Base-by-base conservation (phyloP, 2,888 invertebrate species). In the Drosophila imparisetae region DNA sequence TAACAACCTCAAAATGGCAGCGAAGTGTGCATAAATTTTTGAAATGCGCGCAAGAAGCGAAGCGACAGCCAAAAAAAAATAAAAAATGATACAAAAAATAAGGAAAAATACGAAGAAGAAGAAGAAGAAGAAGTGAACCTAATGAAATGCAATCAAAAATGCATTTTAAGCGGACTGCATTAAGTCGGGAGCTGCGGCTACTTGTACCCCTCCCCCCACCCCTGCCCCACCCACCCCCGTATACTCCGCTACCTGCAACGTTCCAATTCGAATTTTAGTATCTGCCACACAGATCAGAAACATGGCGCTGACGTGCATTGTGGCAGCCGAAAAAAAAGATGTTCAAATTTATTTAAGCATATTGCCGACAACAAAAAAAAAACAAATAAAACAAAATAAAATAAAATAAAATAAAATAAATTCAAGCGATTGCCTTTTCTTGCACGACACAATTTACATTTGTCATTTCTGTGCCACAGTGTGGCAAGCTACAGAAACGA, bases 91-190 rank as follows among this genome's bases (percentile, higher is more conserved):
- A 45, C 48, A 32, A 63, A 54, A 55, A 63, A 53, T 50, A 72
- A 71, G 42, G 42, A 49, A 62, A 62, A 40, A 61, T 40, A 50
- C 10, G 61, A 53, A 72, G 45, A 62, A 66, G 45, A 42, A 49
- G 30, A 29, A 49, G 29, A 30, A 65, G 40, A 62, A 59, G 36
- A 59, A 65, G 60, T 60, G 38, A 74, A 72, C 70, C 72, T 86
- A 90, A 86, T 86, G 89, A 90, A 86, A 86, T 86, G 86, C 90
- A 86, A 86, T 86, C 89, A 90, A 86, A 88, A 88, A 83, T 75
- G 89, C 78, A 88, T 90, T 90, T 83, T 83, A 76, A 73, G 87
- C 71, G 86, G 68, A 78, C 75, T 86, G 87, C 87, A 84, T 86
- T 89, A 86, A 87, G 80, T 78, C 66, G 66, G 74, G 59, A 77